Evolutionary conservation across 30 jellyfish, hydroid and myxozoan genomes (phyloP).

Genomic region (Rhopilema esculentum): DNA sequence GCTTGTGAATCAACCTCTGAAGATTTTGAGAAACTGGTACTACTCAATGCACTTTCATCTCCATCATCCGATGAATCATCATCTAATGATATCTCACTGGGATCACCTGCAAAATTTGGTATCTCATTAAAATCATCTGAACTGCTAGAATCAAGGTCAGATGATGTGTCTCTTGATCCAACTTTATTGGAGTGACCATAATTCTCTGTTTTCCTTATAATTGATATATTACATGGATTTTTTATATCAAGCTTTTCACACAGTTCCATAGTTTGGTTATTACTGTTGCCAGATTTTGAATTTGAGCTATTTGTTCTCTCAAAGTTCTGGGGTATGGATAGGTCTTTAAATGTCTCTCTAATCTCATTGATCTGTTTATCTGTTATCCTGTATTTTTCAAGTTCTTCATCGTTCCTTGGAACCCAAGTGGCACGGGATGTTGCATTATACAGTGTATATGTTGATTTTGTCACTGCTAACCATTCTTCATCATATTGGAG

Average conservation of each 20-base stretch:
- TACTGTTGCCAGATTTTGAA: constrained; percentile 36
- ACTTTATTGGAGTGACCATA: constrained; percentile 15
- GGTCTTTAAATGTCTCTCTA: constrained; percentile 15
- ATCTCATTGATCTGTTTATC: constrained; percentile 16
- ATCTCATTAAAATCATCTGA: constrained; percentile 59
- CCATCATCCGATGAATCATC: constrained; percentile 21
- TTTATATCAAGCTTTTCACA: constrained; percentile 66
- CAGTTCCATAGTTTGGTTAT: constrained; percentile 70
- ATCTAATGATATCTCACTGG: constrained; percentile 60
- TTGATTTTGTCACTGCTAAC: constrained; percentile 76
- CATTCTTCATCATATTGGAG: constrained; percentile 82
- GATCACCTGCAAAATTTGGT: constrained; percentile 49
- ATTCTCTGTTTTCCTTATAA: constrained; percentile 39
- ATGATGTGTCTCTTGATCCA: neutral
- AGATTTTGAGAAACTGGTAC: constrained; percentile 41
- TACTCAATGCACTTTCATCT: constrained; percentile 41
- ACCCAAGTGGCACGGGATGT: constrained; percentile 77
- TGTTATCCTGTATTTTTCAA: constrained; percentile 29
- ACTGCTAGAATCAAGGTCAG: constrained; percentile 58
- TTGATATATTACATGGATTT: constrained; percentile 70
- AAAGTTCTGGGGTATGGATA: constrained; percentile 62
- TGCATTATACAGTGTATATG: constrained; percentile 46
- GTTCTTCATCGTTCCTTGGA: constrained; percentile 46
- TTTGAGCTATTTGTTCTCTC: neutral
- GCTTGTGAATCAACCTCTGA: constrained; percentile 39